These are phyloP conservation scores for Poecilia picta DNA, from an alignment of 2,797 vertebrate species.

Conservation along the genomic window DNA sequence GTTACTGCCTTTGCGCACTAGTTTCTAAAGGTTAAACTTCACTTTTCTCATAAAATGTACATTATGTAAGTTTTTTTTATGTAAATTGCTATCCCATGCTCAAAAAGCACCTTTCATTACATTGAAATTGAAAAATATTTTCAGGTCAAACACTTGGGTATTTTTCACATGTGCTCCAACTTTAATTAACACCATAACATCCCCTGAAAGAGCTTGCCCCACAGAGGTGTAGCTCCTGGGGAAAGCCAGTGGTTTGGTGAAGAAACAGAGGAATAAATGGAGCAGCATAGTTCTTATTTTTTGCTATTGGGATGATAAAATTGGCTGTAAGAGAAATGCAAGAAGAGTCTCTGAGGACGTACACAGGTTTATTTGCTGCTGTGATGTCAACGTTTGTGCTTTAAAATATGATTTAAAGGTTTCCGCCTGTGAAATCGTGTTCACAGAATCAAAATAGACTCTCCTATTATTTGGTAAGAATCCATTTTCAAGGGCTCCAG, in stretches of 20 bases:
- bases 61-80: not conserved
- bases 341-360: conserved; percentile 43
- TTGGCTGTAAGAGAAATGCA: conserved; percentile 53
- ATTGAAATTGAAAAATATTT: conserved; percentile 19
- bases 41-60: not conserved
- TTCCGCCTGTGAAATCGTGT: conserved; percentile 64
- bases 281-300: conserved; percentile 29
- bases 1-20: not conserved
- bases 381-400: conserved; percentile 61
- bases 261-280: conserved; percentile 38
- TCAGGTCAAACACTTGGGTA: conserved; percentile 13
- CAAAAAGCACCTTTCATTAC: conserved; percentile 10
- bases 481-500: conserved; percentile 24
- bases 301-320: conserved; percentile 56
- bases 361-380: conserved; percentile 53
- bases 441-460: conserved; percentile 61
- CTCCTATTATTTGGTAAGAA: conserved; percentile 33
- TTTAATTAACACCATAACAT: conserved; percentile 37
- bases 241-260: conserved; percentile 39
- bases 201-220: conserved; percentile 5
- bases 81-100: not conserved
- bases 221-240: conserved; percentile 35
- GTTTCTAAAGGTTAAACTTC: not conserved
- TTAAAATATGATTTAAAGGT: conserved; percentile 57
- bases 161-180: conserved; percentile 20